A percentile compares a stretch with the other conserved stretches of the same genome.
Evolutionary conservation across 1,140 invertebrate genomes (phyloP).

Genomic region (Patella vulgata): DNA sequence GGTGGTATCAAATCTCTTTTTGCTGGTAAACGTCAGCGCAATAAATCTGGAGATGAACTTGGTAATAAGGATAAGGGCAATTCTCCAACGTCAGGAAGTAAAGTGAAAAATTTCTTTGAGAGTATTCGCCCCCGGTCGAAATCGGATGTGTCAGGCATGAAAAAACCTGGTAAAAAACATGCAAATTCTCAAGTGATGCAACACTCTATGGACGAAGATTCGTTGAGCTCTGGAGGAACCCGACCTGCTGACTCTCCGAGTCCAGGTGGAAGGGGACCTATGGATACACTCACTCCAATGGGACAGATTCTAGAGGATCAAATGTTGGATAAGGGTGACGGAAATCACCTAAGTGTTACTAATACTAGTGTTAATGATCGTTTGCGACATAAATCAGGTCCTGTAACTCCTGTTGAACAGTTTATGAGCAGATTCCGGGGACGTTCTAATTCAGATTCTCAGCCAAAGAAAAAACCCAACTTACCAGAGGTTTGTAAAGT

Average conservation of each 20-base stretch:
- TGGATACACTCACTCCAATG: constrained; percentile 45
- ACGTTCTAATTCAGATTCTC: constrained; percentile 58
- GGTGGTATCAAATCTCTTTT: constrained; percentile 51
- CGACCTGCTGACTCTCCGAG: not conserved
- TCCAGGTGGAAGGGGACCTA: not conserved
- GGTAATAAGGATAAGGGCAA: constrained; percentile 41
- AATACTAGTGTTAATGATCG: constrained; percentile 21
- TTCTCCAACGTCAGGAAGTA: constrained; percentile 48
- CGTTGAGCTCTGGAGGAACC: constrained; percentile 17
- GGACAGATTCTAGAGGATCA: constrained; percentile 58
- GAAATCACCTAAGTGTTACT: too few relatives aligned
- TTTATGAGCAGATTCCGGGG: constrained; percentile 56
- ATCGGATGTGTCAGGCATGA: constrained; percentile 73
- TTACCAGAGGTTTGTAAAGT: too few relatives aligned
- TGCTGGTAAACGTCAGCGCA: constrained; percentile 59
- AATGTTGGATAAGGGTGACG: constrained; percentile 16
- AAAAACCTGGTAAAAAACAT: constrained; percentile 54
- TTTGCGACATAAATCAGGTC: constrained; percentile 48
- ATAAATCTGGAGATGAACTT: constrained; percentile 69
- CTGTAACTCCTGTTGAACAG: constrained; percentile 36
- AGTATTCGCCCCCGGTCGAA: constrained; percentile 84
- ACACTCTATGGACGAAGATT: constrained; percentile 56
- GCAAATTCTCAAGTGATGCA: constrained; percentile 40
- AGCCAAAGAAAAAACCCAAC: constrained; percentile 31
- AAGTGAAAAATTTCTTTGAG: constrained; percentile 77